Evolutionary conservation across 2,888 invertebrate genomes (phyloP), one percentile per base, ranked within the genome.

Genomic region (Amblyjoppa proteus): DNA sequence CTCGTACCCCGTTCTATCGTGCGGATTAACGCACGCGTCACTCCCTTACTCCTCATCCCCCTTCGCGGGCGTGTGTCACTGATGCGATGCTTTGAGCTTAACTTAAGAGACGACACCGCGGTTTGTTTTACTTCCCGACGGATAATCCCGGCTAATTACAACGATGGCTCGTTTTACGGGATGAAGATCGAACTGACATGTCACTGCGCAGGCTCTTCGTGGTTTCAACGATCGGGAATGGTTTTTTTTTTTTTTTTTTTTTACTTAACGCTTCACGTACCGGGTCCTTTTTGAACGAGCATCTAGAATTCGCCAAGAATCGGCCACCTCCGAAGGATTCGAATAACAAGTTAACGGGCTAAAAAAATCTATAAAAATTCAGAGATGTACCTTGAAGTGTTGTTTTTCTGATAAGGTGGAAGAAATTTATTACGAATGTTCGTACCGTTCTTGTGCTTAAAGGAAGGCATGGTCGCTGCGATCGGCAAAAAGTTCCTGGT

Each of bases 91-190:
- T 74, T 74, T 64, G 20, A 45, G 61, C 25, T 28, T 5, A 58
- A 75, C 70, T 71, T 76, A 34, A 66, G 58, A 71, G 75, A 76
- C 71, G 75, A 75, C 64, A 68, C n/a, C 61, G 56, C 58, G 38
- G 64, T 71, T 80, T 71, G 73, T 56, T 56, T 13, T 53, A 56
- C 41, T 6, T 25, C 41, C 41, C 25, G 5, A 53, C 16, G 45
- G 45, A 13, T 49, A 49, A 64, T 64, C 64, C 64, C 64, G 16
- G 64, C 34, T 64, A 34, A 64, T 64, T 64, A 64, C 5, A 31
- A 31, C 64, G 51, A 38, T 76, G 31, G 13, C 75, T 34, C 51
- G 13, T 11, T 75, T 31, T 49, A 34, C 51, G 13, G 66, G 45
- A 16, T 34, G 16, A 16, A 34, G 16, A 64, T 64, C 7, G 31